These are phyloP conservation scores for Cephus nigrinus DNA, from an alignment of 2,888 invertebrate genomes.

Conservation along the genomic window DNA sequence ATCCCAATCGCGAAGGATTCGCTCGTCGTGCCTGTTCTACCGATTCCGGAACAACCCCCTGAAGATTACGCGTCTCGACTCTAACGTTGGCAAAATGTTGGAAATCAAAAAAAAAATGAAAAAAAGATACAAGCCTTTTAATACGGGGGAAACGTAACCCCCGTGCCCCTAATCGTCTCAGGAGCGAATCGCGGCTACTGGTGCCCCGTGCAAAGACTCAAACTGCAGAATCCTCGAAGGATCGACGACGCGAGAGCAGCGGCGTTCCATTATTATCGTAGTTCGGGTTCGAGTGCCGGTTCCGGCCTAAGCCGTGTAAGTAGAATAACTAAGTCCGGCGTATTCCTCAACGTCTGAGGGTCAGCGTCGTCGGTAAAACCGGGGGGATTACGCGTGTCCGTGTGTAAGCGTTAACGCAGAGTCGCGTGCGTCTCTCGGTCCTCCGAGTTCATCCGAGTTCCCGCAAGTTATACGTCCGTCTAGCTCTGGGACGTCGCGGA, in stretches of 20 bases:
- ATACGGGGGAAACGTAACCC: not conserved
- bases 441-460: not conserved
- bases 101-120: conserved; percentile 26
- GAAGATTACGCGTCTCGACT: conserved; percentile 46
- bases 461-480: not conserved
- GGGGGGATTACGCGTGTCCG: conserved; percentile 47
- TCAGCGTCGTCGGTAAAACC: conserved; percentile 42
- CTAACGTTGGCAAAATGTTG: conserved; percentile 39
- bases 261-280: conserved; percentile 28
- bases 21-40: conserved; percentile 17
- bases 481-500: not conserved
- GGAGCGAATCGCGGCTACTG: not conserved
- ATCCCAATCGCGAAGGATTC: conserved; percentile 14
- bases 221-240: not conserved
- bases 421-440: conserved; percentile 7
- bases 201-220: not conserved
- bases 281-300: conserved; percentile 31
- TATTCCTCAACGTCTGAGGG: conserved; percentile 42
- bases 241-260: conserved; percentile 9
- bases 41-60: conserved; percentile 31
- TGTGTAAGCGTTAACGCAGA: conserved; percentile 16
- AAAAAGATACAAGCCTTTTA: not conserved
- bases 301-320: conserved; percentile 10
- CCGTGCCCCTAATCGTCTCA: not conserved
- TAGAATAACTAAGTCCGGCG: conserved; percentile 17